phyloP scores from a whole-genome alignment of 2,113 vertebrate genomes.

The Saguinus midas region DNA sequence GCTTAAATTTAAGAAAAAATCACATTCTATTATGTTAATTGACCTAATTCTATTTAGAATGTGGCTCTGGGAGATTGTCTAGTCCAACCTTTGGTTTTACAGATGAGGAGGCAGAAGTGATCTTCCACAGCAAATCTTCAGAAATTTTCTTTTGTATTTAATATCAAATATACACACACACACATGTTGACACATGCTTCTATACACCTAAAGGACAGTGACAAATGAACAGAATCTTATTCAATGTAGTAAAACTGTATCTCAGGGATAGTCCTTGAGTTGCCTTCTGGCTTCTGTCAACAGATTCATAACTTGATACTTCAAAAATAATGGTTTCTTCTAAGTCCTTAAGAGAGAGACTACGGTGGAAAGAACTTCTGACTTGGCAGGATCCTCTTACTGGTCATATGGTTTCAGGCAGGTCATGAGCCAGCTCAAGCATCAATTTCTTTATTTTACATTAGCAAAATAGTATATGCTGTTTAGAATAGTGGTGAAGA shows the following conservation, averaged over 20 bases:
- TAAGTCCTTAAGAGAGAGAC: neutral
- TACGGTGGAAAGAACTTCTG: neutral
- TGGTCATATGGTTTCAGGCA: neutral
- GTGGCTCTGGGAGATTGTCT: neutral
- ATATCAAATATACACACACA: neutral
- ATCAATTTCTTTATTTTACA: neutral
- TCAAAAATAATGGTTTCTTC: neutral
- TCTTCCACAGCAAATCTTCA: neutral
- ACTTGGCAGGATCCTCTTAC: neutral
- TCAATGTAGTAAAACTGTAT: neutral
- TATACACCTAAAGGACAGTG: neutral
- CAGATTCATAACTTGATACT: neutral
- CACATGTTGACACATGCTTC: neutral
- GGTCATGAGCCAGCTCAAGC: neutral
- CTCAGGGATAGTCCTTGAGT: neutral
- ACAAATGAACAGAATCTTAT: neutral
- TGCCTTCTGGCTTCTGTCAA: neutral
- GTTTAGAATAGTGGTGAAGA: neutral
- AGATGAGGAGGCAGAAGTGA: neutral
- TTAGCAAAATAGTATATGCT: neutral
- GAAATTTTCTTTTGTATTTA: neutral
- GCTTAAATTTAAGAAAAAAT: neutral
- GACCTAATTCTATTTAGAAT: constrained; percentile 36
- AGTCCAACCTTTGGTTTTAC: neutral
- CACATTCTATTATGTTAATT: neutral